Conservation (phyloP, 53 echinoderm and acorn worm species). For the Holothuria scabra region DNA sequence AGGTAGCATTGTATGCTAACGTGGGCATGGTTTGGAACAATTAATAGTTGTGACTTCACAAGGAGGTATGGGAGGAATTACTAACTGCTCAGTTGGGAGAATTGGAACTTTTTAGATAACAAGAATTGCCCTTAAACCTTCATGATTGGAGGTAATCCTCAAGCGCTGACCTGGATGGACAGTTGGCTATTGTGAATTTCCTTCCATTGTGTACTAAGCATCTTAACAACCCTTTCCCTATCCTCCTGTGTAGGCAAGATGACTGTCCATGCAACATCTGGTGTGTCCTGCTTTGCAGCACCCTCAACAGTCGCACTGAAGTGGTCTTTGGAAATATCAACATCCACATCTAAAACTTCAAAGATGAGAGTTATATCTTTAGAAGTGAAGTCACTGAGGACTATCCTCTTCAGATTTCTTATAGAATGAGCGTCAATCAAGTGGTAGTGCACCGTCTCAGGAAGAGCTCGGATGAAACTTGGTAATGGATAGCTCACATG, state of each 20-base stretch:
- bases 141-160: no score
- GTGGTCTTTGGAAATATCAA: slow-evolving; percentile 88
- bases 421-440: slow-evolving; percentile 69
- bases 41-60: no score
- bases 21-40: no score
- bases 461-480: slow-evolving; percentile 77
- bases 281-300: slow-evolving; percentile 54
- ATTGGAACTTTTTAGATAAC: no score
- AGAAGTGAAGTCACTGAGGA: slow-evolving; percentile 86
- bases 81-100: no score
- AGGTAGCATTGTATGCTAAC: no score
- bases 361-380: slow-evolving; percentile 88
- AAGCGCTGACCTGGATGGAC: slow-evolving; percentile 88
- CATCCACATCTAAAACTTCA: slow-evolving; percentile 91
- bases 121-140: no score
- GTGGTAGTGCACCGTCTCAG: slow-evolving; percentile 82
- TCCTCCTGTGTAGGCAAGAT: slow-evolving; percentile 87
- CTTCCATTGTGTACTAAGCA: slow-evolving; percentile 85
- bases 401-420: slow-evolving; percentile 73
- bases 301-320: slow-evolving; percentile 62
- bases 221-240: slow-evolving; percentile 88
- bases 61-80: no score
- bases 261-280: slow-evolving; percentile 84
- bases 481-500: slow-evolving; percentile 98
- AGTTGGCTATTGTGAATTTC: slow-evolving; percentile 75